Conservation (phyloP, 2,888 invertebrate species). For the Hofmannophila pseudospretella region DNA sequence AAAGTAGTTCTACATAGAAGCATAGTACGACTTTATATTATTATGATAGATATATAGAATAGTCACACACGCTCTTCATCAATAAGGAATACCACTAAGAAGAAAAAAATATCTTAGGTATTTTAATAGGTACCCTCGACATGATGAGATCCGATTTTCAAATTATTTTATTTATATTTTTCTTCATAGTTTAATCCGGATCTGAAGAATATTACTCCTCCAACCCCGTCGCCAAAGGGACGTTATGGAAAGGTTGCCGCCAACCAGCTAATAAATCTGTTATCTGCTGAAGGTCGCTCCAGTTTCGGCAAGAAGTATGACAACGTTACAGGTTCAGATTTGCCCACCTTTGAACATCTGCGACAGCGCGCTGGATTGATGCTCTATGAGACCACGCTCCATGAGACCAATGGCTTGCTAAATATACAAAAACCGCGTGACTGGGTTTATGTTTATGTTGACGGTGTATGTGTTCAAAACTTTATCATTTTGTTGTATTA, state of each 20-base stretch:
- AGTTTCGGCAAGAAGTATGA: conserved; percentile 45
- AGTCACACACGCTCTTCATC: no score
- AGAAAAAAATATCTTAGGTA: no score
- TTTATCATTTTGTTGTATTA: no score
- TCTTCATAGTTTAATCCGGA: conserved; percentile 69
- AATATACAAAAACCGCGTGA: conserved; percentile 79
- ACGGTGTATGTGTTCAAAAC: conserved; percentile 67
- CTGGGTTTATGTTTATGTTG: conserved; percentile 82
- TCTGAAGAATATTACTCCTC: conserved; percentile 59
- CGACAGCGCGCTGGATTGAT: conserved; percentile 80
- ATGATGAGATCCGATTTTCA: no score
- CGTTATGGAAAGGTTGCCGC: conserved; percentile 80
- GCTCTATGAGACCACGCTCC: conserved; percentile 78
- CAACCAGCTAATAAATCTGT: conserved; percentile 60
- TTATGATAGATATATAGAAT: no score
- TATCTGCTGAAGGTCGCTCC: conserved; percentile 52
- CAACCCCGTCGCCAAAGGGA: conserved; percentile 78
- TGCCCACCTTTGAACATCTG: conserved; percentile 81
- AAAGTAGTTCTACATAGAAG: no score
- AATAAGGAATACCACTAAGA: no score
- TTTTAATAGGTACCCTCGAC: no score
- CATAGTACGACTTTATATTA: no score
- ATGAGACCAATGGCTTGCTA: conserved; percentile 51
- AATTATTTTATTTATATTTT: background rate
- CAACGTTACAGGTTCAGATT: conserved; percentile 37